Conservation (phyloP, 92 coral and sea anemone species). For the Heliopora coerulea region DNA sequence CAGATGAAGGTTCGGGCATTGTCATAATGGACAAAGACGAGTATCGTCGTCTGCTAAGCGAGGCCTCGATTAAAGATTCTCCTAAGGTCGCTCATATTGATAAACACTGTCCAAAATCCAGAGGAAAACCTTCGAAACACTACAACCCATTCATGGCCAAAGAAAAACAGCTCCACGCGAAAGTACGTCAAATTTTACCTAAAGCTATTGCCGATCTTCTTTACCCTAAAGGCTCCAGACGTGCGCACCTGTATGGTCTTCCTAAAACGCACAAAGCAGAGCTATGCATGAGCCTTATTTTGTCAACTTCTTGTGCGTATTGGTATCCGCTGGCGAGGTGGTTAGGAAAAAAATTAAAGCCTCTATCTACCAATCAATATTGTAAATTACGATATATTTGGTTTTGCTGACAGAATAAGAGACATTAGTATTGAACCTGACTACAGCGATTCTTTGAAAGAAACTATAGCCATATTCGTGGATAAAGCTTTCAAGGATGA, state of each 20-base stretch:
- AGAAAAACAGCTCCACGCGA: background rate
- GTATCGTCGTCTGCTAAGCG: too few relatives aligned
- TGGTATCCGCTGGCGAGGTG: constrained; percentile 47
- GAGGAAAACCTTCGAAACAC: constrained; percentile 16
- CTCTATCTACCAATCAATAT: constrained; percentile 67
- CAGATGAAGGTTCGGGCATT: too few relatives aligned
- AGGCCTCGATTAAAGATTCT: too few relatives aligned
- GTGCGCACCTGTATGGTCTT: constrained; percentile 21
- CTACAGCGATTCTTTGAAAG: background rate
- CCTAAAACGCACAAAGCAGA: constrained; percentile 7
- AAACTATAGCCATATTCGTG: background rate
- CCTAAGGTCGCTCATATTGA: too few relatives aligned
- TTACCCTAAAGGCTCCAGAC: constrained; percentile 19
- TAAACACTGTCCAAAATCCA: constrained; percentile 15
- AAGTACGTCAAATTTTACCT: background rate
- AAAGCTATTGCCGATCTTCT: background rate
- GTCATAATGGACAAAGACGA: too few relatives aligned
- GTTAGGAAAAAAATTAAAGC: constrained; percentile 69
- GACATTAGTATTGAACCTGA: background rate
- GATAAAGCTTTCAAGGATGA: background rate
- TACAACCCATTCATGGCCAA: constrained; percentile 11
- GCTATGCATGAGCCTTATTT: background rate
- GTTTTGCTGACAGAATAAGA: constrained; percentile 48
- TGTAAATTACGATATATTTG: constrained; percentile 74
- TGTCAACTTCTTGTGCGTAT: constrained; percentile 1